Evolutionary conservation across 2,113 vertebrate species (phyloP), one percentile per base, ranked within the genome.

Genomic region (Platycercus adscitus): DNA sequence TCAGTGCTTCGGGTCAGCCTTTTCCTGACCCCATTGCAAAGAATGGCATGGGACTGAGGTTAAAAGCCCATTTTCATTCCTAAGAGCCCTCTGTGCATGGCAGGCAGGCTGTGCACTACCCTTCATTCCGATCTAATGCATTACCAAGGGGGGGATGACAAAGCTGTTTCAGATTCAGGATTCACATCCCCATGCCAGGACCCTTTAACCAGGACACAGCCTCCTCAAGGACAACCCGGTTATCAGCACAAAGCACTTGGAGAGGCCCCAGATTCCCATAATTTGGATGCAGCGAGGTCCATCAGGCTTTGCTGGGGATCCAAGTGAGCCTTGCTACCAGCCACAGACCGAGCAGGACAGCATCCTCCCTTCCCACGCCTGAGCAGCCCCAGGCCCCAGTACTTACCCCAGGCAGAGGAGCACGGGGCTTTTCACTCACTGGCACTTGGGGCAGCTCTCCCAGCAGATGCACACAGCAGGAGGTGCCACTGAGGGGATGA

Each of bases 1-100:
- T 4, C 35, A 69, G 0, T 0, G 0, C 47, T 20, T 33, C 0
- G 3, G 33, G 44, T 28, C 46, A 35, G 56, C 6, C 25, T 71
- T 73, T 23, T 26, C 75, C 55, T 31, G 23, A 24, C 7, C 18
- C 24, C 15, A 31, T 35, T 31, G 60, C 52, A 33, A 28, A 79
- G 29, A 23, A 4, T 19, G 35, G 26, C 41, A 19, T 35, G 19
- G 35, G 15, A 21, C 4, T 13, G 43, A 14, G 12, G 39, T 21
- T 4, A 46, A 77, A 52, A 39, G 4, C 19, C 56, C 37, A 3
- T 39, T 82, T 64, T 23, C 16, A 23, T 9, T 12, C 23, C 44
- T 1, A 0, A 31, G 52, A 28, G 25, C 53, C 14, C 13, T 2
- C 41, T 16, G 26, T 6, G 9, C 11, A 5, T 19, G 29, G 43